Conservation (phyloP, 2,797 vertebrate genomes). For the Synanceia verrucosa region DNA sequence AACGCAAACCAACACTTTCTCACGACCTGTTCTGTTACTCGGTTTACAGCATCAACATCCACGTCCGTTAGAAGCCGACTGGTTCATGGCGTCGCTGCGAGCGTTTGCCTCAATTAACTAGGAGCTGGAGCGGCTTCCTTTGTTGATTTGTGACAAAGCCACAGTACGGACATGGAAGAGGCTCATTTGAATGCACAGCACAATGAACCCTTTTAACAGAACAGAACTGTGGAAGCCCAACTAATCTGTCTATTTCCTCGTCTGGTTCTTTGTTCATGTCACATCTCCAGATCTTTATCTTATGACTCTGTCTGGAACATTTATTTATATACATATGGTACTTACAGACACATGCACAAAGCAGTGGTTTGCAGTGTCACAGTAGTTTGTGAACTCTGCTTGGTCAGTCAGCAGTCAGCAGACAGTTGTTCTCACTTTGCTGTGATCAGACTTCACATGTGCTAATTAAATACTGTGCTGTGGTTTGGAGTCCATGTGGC, state of each 20-base stretch:
- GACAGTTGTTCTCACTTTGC: constrained; percentile 70
- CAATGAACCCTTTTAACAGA: neutral
- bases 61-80: too few species aligned
- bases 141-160: too few species aligned
- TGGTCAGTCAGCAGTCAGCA: constrained; percentile 45
- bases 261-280: neutral
- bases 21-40: too few species aligned
- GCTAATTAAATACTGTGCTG: constrained; percentile 16
- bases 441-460: constrained; percentile 59
- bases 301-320: neutral
- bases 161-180: neutral
- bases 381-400: too few species aligned
- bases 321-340: neutral
- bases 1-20: too few species aligned
- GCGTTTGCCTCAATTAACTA: too few species aligned
- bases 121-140: too few species aligned
- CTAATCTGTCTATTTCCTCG: constrained; percentile 4
- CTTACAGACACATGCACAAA: neutral
- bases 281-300: neutral
- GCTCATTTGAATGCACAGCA: constrained; percentile 7
- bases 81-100: too few species aligned
- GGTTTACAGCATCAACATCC: too few species aligned
- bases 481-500: neutral
- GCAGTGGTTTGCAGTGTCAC: too few species aligned
- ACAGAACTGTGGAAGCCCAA: neutral